Conservation (phyloP, 2,797 vertebrate species). For the Todus mexicanus region DNA sequence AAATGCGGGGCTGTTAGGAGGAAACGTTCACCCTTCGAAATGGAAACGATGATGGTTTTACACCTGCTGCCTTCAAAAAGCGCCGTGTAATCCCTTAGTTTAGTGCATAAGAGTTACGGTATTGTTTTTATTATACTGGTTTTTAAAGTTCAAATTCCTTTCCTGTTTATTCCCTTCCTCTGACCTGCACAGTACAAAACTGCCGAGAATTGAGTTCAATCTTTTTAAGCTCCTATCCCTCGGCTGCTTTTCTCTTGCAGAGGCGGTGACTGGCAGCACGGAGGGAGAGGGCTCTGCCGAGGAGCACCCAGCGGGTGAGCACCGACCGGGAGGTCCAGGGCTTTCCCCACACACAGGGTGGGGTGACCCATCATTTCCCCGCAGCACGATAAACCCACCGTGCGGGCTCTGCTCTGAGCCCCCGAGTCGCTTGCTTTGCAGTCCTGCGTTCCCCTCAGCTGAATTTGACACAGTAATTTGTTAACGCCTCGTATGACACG, state of each 20-base stretch:
- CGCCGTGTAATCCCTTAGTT: fast-evolving
- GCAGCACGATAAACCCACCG: fast-evolving
- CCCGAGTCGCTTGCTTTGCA: neutral
- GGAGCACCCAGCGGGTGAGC: slow-evolving; percentile 18
- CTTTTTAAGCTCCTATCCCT: neutral
- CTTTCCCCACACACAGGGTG: fast-evolving
- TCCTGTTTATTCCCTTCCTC: neutral
- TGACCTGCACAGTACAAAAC: neutral
- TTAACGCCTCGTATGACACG: fast-evolving
- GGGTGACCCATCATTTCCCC: fast-evolving
- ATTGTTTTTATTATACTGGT: too few relatives aligned
- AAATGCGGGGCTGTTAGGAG: neutral
- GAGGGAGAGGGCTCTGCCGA: neutral
- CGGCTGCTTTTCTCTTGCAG: neutral
- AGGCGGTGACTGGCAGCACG: neutral
- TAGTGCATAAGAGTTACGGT: neutral
- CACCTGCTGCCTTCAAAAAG: neutral
- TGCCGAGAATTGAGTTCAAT: neutral
- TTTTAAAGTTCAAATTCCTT: neutral
- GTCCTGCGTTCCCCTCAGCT: neutral
- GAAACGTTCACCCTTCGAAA: neutral
- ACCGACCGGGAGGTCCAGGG: fast-evolving
- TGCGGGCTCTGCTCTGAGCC: neutral
- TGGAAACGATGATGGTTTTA: neutral
- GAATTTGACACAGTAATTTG: fast-evolving